Conservation (phyloP, 2,113 vertebrate genomes). For the Dipodomys merriami region DNA sequence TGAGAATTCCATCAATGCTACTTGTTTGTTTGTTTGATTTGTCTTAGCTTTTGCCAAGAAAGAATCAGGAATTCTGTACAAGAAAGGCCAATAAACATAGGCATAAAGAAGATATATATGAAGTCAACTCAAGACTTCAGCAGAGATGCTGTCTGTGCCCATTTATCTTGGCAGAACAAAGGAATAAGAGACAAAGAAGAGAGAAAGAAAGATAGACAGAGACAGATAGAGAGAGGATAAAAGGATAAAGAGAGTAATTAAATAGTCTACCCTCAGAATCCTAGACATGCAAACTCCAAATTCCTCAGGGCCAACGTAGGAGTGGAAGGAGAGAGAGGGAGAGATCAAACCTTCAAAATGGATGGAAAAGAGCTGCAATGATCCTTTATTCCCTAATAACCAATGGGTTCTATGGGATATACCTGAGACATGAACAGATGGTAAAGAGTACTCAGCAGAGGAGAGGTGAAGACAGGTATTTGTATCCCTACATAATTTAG, state of each 20-base stretch:
- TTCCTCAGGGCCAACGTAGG: neutral
- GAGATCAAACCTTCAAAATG: neutral
- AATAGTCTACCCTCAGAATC: neutral
- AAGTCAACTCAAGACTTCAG: neutral
- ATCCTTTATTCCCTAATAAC: neutral
- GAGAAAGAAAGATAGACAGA: neutral
- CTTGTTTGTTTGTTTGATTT: neutral
- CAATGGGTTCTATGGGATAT: neutral
- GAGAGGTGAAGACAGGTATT: neutral
- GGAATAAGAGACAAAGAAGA: neutral
- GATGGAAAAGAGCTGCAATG: neutral
- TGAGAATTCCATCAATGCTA: neutral
- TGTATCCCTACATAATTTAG: neutral
- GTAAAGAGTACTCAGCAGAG: neutral
- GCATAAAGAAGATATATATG: neutral
- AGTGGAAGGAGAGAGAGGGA: too few species aligned
- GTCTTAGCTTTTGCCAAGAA: neutral
- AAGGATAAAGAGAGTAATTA: neutral
- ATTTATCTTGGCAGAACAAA: neutral
- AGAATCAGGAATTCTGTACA: too few species aligned
- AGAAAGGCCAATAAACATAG: neutral
- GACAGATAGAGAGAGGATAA: neutral
- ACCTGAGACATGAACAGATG: neutral
- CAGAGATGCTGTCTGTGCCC: neutral
- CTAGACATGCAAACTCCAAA: neutral